Evolutionary conservation across 2,113 vertebrate species (phyloP).

Genomic region (Aramus guarauna): DNA sequence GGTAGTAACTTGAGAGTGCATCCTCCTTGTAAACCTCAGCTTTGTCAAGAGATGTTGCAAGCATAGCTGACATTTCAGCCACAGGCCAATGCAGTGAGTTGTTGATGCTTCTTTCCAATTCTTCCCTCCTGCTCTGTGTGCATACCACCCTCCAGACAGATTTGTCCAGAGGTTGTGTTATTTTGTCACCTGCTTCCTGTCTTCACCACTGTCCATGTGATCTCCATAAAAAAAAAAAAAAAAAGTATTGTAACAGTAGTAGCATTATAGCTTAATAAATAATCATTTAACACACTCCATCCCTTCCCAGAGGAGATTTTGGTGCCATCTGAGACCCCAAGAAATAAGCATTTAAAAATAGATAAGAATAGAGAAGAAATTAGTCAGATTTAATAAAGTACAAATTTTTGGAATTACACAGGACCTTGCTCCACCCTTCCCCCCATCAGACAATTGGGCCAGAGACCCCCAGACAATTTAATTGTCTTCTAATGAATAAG

Average conservation of each 20-base stretch:
- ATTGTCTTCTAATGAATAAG: background rate
- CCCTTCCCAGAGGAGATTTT: background rate
- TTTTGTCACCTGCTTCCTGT: background rate
- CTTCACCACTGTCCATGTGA: background rate
- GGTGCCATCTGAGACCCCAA: background rate
- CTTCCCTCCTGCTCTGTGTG: background rate
- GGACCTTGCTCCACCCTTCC: background rate
- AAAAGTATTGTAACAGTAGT: background rate
- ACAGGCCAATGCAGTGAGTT: background rate
- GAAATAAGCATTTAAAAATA: background rate
- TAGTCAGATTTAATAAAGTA: background rate
- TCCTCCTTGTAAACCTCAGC: background rate
- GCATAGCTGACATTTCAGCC: background rate
- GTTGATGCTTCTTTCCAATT: background rate
- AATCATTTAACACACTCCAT: background rate
- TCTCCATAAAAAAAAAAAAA: background rate
- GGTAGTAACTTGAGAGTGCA: background rate
- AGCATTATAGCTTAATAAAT: background rate
- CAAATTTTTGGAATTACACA: background rate
- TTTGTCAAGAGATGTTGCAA: background rate
- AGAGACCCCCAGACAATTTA: background rate
- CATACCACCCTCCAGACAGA: background rate
- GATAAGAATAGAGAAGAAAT: background rate
- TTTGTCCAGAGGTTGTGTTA: background rate
- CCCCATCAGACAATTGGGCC: background rate